Conservation (phyloP, 2,888 invertebrate species). For the Chaetogeoica ovagalla region DNA sequence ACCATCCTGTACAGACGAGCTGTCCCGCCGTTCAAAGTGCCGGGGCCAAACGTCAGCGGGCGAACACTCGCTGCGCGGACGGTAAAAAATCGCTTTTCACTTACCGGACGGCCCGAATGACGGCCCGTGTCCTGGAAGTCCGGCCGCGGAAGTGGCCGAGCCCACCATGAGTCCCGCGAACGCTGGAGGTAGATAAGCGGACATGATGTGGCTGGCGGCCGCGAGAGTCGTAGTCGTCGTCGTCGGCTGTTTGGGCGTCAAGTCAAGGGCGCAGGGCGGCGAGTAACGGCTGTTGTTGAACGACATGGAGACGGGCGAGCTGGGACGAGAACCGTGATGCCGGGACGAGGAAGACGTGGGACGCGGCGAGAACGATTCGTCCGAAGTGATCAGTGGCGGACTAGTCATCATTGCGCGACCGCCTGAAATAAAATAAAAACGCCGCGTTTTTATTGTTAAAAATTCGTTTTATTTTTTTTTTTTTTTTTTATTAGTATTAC, state of each 20-base stretch:
- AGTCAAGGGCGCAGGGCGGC: slow-evolving; percentile 23
- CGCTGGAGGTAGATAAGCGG: slow-evolving; percentile 37
- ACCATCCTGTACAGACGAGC: no score
- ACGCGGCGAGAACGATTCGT: slow-evolving; percentile 31
- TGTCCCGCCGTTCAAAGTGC: no score
- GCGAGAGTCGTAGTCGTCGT: neutral
- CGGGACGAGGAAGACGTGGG: slow-evolving; percentile 28
- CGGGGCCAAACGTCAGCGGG: no score
- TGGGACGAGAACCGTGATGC: slow-evolving; percentile 16
- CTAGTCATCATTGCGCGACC: slow-evolving; percentile 35
- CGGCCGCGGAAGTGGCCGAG: slow-evolving; percentile 55
- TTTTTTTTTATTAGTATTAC: no score
- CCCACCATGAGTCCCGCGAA: slow-evolving; percentile 43
- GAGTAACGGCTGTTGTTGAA: slow-evolving; percentile 28
- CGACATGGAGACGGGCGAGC: slow-evolving; percentile 17
- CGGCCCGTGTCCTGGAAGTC: slow-evolving; percentile 41
- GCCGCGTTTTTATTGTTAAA: no score
- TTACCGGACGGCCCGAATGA: slow-evolving; percentile 44
- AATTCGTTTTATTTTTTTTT: no score
- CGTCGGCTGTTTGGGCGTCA: slow-evolving; percentile 31
- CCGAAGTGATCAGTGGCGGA: slow-evolving; percentile 28
- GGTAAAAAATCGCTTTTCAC: neutral
- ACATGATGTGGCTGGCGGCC: slow-evolving; percentile 35
- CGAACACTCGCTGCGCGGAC: no score
- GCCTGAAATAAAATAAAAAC: neutral